These are phyloP conservation scores for Cotesia chilonis DNA, from an alignment of 1,140 invertebrate species.

Conservation along the genomic window DNA sequence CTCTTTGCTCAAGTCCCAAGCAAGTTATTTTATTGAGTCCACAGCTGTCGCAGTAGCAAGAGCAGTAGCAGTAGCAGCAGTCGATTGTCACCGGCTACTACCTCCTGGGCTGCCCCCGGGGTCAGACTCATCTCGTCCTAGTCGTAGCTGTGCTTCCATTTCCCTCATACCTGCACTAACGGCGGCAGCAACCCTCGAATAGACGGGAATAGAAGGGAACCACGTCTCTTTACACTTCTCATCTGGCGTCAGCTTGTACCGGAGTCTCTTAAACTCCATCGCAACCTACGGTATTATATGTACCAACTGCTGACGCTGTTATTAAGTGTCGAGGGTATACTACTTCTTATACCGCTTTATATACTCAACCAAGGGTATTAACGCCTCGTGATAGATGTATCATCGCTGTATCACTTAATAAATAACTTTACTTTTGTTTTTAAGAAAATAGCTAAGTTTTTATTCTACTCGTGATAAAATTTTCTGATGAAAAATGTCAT, in stretches of 20 bases:
- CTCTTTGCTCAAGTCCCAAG: constrained; percentile 21
- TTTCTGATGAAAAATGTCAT: no score
- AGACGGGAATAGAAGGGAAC: no score
- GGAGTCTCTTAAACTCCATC: constrained; percentile 63
- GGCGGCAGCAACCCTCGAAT: constrained; percentile 43
- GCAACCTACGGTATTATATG: constrained; percentile 45
- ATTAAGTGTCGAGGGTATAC: constrained; percentile 55
- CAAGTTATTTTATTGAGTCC: constrained; percentile 67
- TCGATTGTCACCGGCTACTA: constrained; percentile 62
- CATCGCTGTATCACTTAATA: constrained; percentile 19
- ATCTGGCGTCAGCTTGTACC: constrained; percentile 64
- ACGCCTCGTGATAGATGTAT: constrained; percentile 29
- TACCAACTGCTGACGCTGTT: constrained; percentile 65
- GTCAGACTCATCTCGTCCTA: constrained; percentile 58
- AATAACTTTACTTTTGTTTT: not conserved
- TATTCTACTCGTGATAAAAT: no score
- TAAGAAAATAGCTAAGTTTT: not conserved
- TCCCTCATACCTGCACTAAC: constrained; percentile 42
- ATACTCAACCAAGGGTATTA: constrained; percentile 32
- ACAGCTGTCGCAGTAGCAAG: constrained; percentile 61
- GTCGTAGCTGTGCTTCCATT: constrained; percentile 7
- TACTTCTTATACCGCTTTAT: not conserved
- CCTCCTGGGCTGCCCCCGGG: constrained; percentile 40
- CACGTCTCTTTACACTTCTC: constrained; percentile 33
- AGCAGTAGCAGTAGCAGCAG: constrained; percentile 41